Base-by-base conservation (phyloP, 1,140 invertebrate species). In the Tetramorium parvispinum region DNA sequence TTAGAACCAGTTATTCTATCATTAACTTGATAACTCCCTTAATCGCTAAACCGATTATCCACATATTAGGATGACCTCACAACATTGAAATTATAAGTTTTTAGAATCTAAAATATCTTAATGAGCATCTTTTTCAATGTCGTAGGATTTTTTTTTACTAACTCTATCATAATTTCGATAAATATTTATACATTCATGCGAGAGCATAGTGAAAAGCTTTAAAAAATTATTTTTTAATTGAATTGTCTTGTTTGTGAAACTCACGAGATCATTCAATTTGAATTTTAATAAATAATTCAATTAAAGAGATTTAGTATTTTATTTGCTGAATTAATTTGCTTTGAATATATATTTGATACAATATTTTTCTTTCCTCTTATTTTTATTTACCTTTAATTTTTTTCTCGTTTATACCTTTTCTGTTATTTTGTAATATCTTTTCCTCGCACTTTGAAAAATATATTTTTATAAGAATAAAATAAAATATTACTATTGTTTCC, bases 1-100 rank as follows among this genome's bases (percentile, higher is more conserved):
- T 73, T 51, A 53, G 46, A 32, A 53, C 24, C 27, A 24, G 18
- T 73, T 71, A 32, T 71, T 71, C 70, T 53, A 53, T 51, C 40
- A 49, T 68, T 49, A 68, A 21, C 40, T 68, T 24, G 40, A 68
- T 68, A 68, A 68, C 21, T 49, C 11, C 40, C 21, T 68, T 68
- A 49, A 68, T 68, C 65, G 65, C 13, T 68, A 68, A 16, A 68
- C 7, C 13, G 21, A 49, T 68, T 68, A 68, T 24, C 40, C 40
- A 68, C 11, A 21, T 46, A 68, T 68, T 68, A 68, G 65, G 2
- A 24, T n/a, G 37, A 68, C 1, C 40, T n/a, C 46, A 46, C 21
- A 24, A 68, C 11, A 4, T 49, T 3, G 5, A 43, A 46, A 49
- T 13, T 43, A 21, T 8, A 49, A 27, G 13, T 18, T 68, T 49